Base-by-base conservation (phyloP, 2,113 vertebrate genomes). In the Balaeniceps rex region DNA sequence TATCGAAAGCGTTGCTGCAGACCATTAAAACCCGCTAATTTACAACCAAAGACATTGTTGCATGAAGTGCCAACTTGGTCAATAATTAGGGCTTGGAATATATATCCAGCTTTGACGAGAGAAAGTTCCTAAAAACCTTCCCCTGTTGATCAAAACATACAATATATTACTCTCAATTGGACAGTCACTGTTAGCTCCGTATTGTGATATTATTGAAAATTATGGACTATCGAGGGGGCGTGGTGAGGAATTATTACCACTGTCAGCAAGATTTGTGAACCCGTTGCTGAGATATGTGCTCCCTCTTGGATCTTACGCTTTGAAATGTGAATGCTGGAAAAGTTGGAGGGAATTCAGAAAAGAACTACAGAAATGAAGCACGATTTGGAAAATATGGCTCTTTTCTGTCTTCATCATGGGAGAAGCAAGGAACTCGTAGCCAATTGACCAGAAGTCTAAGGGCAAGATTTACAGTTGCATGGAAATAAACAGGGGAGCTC, bases 1-100 rank as follows among this genome's bases (percentile, higher is more conserved):
- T 94, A 92, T 91, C 60, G 94, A 92, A 97, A 97, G 95, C n/a
- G 1, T 92, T 95, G 94, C 94, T 94, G 97, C 92, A 96, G 90
- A 97, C 95, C 96, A 97, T 97, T 97, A 97, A 97, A 97, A 95
- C 88, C 88, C 84, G 94, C 94, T 97, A 95, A 97, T 97, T 97
- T 96, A 97, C 91, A 96, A 10, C 93, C 89, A 91, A 91, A 95
- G 93, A 97, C 78, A 42, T 52, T 44, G 95, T 91, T 95, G 84
- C 96, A 90, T 90, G 81, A 93, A 96, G 87, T 55, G 71, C 91
- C 94, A 97, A 52, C 88, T 93, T 90, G 84, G 94, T 86, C 97
- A 96, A 88, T 96, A 97, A 96, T 95, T 97, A 95, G 91, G n/a
- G 44, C 51, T 79, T 64, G 58, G 79, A 68, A 70, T 70, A 87